Evolutionary conservation across 2,888 invertebrate genomes (phyloP).

Genomic region (Oscheius onirici): DNA sequence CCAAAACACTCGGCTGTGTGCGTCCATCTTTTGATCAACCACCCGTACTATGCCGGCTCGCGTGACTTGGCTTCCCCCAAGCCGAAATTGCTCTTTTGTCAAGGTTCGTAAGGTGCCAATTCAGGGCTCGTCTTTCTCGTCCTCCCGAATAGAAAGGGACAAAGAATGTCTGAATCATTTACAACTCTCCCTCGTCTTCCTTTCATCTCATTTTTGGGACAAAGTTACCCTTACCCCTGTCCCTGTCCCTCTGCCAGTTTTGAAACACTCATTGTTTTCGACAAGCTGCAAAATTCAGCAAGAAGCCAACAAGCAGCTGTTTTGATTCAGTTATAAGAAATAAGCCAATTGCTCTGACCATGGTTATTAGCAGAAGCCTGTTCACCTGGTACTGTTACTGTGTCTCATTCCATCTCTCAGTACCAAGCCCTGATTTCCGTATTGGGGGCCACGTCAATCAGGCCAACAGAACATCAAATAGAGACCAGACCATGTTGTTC

Average conservation of each 20-base stretch:
- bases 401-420: too few species aligned
- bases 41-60: not conserved
- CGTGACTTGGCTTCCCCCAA: not conserved
- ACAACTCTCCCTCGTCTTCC: not conserved
- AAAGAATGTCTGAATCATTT: slow-evolving; percentile 2
- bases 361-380: too few species aligned
- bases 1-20: not conserved
- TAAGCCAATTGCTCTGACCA: too few species aligned
- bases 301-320: too few species aligned
- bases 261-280: not conserved
- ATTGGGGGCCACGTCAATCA: too few species aligned
- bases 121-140: not conserved
- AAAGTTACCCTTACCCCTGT: not conserved
- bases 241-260: not conserved
- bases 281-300: not conserved
- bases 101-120: slow-evolving; percentile 9
- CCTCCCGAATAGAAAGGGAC: not conserved
- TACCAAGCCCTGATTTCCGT: too few species aligned
- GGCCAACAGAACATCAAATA: too few species aligned
- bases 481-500: too few species aligned
- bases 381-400: too few species aligned
- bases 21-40: not conserved
- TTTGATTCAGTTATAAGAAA: too few species aligned
- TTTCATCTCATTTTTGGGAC: not conserved
- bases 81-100: slow-evolving; percentile 9